A percentile compares a stretch with the other conserved stretches of the same genome.
Conservation (phyloP, 2,888 invertebrate species). For the Therioaphis trifolii region DNA sequence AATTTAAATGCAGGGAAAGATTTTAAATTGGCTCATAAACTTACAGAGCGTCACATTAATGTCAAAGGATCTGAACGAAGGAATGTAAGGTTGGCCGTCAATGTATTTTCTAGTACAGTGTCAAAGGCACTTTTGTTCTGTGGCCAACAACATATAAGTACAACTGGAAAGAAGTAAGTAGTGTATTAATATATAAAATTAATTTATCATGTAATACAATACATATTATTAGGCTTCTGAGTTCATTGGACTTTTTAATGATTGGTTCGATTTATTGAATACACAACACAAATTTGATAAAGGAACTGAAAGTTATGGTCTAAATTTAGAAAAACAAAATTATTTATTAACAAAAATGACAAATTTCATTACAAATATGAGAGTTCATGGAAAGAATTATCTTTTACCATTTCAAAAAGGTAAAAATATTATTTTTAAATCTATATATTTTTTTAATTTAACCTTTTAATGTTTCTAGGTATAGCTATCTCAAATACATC, state of each 20-base stretch:
- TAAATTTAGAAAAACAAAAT: background rate
- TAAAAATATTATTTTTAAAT: background rate
- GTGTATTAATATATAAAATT: background rate
- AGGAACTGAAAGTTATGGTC: no score
- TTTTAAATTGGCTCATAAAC: no score
- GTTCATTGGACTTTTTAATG: no score
- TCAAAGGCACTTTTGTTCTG: background rate
- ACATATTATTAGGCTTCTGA: background rate
- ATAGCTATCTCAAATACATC: background rate
- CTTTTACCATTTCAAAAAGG: background rate
- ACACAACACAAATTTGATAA: no score
- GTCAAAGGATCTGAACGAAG: background rate
- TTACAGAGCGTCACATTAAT: no score
- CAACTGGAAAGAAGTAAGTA: slow-evolving; percentile 7
- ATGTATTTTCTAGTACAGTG: background rate
- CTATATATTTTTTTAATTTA: background rate
- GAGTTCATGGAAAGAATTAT: background rate
- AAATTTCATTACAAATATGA: background rate
- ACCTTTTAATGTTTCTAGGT: background rate
- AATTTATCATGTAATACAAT: background rate
- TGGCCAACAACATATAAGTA: background rate
- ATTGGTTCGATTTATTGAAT: no score
- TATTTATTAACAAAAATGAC: background rate
- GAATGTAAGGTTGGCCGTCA: background rate
- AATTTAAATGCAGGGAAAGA: no score